Base-by-base conservation (phyloP, 2,113 vertebrate genomes). In the Benthochromis sp. region DNA sequence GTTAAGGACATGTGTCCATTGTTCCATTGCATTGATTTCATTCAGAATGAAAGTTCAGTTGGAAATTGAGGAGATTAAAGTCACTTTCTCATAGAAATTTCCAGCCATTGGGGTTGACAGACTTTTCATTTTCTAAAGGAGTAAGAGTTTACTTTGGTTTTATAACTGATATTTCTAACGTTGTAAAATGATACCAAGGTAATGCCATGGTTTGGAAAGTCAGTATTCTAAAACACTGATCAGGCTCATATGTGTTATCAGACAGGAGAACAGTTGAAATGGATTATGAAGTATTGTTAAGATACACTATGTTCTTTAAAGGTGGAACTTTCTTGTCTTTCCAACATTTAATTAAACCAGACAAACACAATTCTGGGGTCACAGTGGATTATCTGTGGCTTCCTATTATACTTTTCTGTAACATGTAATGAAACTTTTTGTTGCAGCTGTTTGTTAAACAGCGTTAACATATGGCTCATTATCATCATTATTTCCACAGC, bases 11-110 rank as follows among this genome's bases (percentile, higher is more conserved):
- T 47, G 14, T 0, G 19, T 29, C 14, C 71, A 86, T 19, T 50
- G 27, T 87, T 71, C 31, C 53, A 55, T 29, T 50, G 5, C 45
- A 86, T 88, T 50, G 88, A 82, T 92, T 90, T 84, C 27, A 50
- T 79, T 86, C 50, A 66, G 81, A 85, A n/a, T 24, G 45, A 88
- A 86, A 52, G 34, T 57, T 29, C 82, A 66, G 59, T 38, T 87
- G 82, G 57, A 89, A 45, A 53, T 55, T 54, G 36, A 76, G 31
- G 57, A 82, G 82, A 87, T 88, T 85, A 86, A 84, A 88, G 27
- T 89, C 69, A 52, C 17, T 43, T 83, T 71, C 13, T 81, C 31
- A n/a, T 7, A 43, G 38, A 84, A 36, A 24, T 81, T 52, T 83
- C 21, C 19, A 36, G 73, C n/a, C 9, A 81, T 7, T 7, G 8